Base-by-base conservation (phyloP, 2,113 vertebrate species). In the Mustela lutreola region DNA sequence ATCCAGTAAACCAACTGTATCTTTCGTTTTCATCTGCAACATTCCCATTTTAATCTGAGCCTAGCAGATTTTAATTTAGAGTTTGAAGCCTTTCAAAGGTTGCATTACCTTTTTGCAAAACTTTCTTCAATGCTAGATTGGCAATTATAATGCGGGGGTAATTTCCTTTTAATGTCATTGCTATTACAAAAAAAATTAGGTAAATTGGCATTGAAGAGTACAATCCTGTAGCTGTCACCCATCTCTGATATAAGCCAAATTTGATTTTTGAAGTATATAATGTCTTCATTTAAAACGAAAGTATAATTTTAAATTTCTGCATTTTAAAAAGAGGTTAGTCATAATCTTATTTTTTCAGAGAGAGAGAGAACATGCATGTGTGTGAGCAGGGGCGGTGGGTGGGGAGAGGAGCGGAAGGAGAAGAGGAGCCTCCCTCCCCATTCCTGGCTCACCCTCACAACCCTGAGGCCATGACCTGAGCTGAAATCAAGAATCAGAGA, bases 21-120 rank as follows among this genome's bases (percentile, higher is more conserved):
- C 97, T 98, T 98, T 97, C 94, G 84, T 96, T 92, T 98, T 98
- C 75, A 96, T 95, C 87, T 97, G 96, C 89, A 98, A 98, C 96
- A 98, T 98, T 98, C 94, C 95, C 53, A 78, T 97, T 97, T 98
- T 97, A 97, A 97, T 98, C 96, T 97, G 92, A 97, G 97, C 96
- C 98, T 98, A 95, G 11, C 16, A 88, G 62, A 10, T 87, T 73
- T 96, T 93, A 58, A 80, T 28, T 88, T 84, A 39, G 26, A 93
- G 18, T 56, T 85, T 83, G 53, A 78, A 96, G 2, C 0, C 11
- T 78, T 95, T 73, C 71, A 39, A 8, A 67, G 33, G 31, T 84
- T 90, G 24, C 4, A n/a, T 56, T 75, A 76, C 73, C 21, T 80
- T 91, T 98, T 97, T 83, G 39, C 79, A 95, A n/a, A 97, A 97